Conservation (phyloP, 2,888 invertebrate species). For the Tupiocoris notatus region DNA sequence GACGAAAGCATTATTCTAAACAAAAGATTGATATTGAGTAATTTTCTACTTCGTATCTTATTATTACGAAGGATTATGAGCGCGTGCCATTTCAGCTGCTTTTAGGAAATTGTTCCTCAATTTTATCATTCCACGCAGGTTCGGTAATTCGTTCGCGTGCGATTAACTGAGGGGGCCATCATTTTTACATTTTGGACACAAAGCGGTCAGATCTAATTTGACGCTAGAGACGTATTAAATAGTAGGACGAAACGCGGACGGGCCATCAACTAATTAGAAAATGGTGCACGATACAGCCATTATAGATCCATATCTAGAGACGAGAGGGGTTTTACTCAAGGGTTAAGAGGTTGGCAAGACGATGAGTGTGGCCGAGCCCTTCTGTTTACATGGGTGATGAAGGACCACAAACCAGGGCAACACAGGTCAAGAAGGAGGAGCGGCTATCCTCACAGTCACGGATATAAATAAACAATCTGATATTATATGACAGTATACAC, state of each 20-base stretch:
- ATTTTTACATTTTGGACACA: neutral
- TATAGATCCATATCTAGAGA: slow-evolving; percentile 26
- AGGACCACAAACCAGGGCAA: slow-evolving; percentile 16
- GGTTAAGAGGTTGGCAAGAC: neutral
- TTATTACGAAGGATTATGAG: too few relatives aligned
- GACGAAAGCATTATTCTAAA: too few relatives aligned
- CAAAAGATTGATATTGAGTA: too few relatives aligned
- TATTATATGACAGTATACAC: too few relatives aligned
- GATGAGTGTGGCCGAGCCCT: neutral
- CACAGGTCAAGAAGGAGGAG: slow-evolving; percentile 14
- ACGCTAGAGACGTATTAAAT: neutral
- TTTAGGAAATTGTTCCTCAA: too few relatives aligned
- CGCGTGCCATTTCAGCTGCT: too few relatives aligned
- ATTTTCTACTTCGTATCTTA: too few relatives aligned
- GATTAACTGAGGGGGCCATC: neutral
- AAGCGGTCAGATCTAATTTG: neutral
- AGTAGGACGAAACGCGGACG: neutral
- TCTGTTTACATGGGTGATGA: slow-evolving; percentile 22
- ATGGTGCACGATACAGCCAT: slow-evolving; percentile 32
- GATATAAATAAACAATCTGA: too few relatives aligned
- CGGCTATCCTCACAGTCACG: too few relatives aligned
- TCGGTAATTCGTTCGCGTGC: too few relatives aligned
- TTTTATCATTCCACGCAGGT: too few relatives aligned
- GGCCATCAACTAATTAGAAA: slow-evolving; percentile 31
- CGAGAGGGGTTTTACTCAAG: neutral